Evolutionary conservation across 2,888 invertebrate species (phyloP), one percentile per base, ranked within the genome.

Genomic region (Gibbula magus): DNA sequence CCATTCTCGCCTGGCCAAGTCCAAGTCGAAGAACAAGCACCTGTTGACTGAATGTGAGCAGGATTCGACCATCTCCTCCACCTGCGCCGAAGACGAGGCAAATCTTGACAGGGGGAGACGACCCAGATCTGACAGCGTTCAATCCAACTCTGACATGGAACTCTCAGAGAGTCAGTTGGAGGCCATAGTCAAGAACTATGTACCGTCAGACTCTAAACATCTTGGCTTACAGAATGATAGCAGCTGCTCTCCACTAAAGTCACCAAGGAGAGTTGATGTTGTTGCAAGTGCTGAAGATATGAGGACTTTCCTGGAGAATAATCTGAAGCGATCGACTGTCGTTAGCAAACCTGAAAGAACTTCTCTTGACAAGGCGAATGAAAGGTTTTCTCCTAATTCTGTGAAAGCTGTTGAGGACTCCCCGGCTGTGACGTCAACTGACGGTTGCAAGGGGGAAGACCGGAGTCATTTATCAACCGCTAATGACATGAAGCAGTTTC

Each of bases 401-500:
- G 45, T 13, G 16, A 39, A 18, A 16, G 13, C 22, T 45, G 39
- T 39, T 16, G 70, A 73, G 39, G 74, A 74, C 8, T n/a, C 78
- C 8, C 67, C 75, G 4, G 75, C 75, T 13, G 75, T 78, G 22
- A 78, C 81, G 3, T 78, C 81, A 29, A 81, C 81, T 18, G 80
- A 80, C 32, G 56, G 73, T 22, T 20, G 39, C 29, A 76, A 70
- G 45, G 67, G 73, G 51, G 53, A 45, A n/a, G 29, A 25, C 22
- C 56, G 70, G 35, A 73, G 22, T 16, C 56, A 80, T 53, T 80
- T 84, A 51, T 81, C 83, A 61, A 85, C 81, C 22, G 84, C 84
- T 39, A 79, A 79, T 66, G 85, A 86, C 77, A 85, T 86, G 84
- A 84, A 84, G 51, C 70, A 84, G 22, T 85, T 85, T 79, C 80